A percentile compares a stretch with the other conserved stretches of the same genome.
Conservation (phyloP, 2,888 invertebrate genomes). For the Aphidoletes aphidimyza region DNA sequence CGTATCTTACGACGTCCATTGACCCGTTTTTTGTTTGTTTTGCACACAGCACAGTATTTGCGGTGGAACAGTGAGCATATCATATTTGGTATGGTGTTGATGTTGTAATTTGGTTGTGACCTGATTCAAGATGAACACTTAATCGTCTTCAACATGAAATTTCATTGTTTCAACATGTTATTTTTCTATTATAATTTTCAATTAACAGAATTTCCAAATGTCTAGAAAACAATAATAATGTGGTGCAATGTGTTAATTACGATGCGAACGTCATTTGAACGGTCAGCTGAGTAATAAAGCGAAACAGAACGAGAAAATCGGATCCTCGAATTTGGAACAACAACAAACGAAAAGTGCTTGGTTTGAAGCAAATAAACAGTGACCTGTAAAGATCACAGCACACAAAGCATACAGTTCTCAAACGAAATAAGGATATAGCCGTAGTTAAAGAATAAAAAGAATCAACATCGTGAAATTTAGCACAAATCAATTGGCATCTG, state of each 20-base stretch:
- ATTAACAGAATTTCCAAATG: not conserved
- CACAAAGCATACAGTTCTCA: no score
- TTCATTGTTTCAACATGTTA: not conserved
- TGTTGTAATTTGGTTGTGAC: not conserved
- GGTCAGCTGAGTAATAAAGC: not conserved
- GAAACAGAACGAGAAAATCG: not conserved
- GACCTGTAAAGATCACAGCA: no score
- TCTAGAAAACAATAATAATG: not conserved
- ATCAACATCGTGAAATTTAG: no score
- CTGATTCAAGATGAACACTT: no score
- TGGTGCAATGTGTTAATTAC: slow-evolving; percentile 13
- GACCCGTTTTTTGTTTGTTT: slow-evolving; percentile 38
- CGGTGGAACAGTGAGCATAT: not conserved
- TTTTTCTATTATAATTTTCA: not conserved
- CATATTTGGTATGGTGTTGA: not conserved
- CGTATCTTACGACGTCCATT: slow-evolving; percentile 2
- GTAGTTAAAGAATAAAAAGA: no score
- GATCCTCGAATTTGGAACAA: not conserved
- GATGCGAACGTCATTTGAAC: not conserved
- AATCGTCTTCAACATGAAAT: no score
- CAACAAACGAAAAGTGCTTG: no score
- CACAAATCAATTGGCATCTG: no score
- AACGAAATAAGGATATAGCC: no score
- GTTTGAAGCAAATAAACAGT: no score
- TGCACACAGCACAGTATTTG: no score